Conservation (phyloP, 1,140 invertebrate species). For the Ceratitis capitata region DNA sequence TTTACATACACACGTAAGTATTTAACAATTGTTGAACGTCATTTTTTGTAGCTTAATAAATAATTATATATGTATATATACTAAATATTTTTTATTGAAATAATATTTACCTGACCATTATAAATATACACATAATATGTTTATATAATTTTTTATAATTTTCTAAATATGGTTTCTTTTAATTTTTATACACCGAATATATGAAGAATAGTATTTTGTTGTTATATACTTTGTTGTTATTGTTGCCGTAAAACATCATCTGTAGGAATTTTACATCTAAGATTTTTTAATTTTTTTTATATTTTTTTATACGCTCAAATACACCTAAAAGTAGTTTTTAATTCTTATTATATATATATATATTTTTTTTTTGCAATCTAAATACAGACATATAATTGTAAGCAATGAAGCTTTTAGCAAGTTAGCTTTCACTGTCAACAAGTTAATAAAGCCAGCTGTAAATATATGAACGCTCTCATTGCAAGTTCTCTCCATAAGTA, state of each 20-base stretch:
- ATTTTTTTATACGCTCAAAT: too few species aligned
- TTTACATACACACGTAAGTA: not conserved
- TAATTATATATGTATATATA: not conserved
- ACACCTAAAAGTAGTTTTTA: not conserved
- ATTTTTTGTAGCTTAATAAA: constrained; percentile 6
- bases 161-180: not conserved
- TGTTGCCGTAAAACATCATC: not conserved
- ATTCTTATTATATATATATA: not conserved
- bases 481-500: too few species aligned
- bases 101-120: not conserved
- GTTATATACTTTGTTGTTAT: not conserved
- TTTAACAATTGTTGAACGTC: constrained; percentile 39
- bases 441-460: not conserved
- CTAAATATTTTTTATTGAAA: not conserved
- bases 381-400: too few species aligned
- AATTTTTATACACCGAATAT: not conserved
- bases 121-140: not conserved
- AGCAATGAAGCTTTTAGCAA: too few species aligned
- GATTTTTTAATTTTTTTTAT: too few species aligned
- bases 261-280: too few species aligned
- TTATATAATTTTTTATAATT: not conserved
- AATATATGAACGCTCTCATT: not conserved
- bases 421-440: not conserved
- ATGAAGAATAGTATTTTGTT: not conserved
- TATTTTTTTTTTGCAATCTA: not conserved